Evolutionary conservation across 2,797 vertebrate species (phyloP).

Genomic region (Myripristis murdjan): DNA sequence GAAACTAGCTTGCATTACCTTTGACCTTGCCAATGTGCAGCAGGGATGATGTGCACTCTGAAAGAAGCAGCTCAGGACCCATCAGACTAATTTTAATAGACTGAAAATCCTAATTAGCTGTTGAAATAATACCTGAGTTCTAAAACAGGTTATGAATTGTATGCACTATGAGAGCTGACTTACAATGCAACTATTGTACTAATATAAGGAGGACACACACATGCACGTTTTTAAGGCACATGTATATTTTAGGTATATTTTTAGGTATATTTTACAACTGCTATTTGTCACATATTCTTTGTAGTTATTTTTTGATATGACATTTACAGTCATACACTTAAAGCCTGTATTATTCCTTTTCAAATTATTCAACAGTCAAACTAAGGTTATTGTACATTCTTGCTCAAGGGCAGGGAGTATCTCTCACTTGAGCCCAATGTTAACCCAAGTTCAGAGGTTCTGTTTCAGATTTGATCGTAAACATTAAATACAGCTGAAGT

Average conservation of each 20-base stretch:
- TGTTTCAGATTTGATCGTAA: slow-evolving; percentile 46
- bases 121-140: slow-evolving; percentile 13
- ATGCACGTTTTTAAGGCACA: too few relatives aligned
- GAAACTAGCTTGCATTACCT: slow-evolving; percentile 45
- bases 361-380: too few relatives aligned
- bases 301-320: too few relatives aligned
- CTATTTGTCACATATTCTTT: not conserved
- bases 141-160: slow-evolving; percentile 27
- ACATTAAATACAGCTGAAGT: slow-evolving; percentile 67
- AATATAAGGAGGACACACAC: too few relatives aligned
- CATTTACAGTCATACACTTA: too few relatives aligned
- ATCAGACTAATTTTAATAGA: slow-evolving; percentile 9
- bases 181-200: too few relatives aligned
- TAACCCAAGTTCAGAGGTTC: slow-evolving; percentile 20
- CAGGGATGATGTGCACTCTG: slow-evolving; percentile 28
- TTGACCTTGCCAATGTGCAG: slow-evolving; percentile 43
- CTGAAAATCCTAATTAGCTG: slow-evolving; percentile 4
- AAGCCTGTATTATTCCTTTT: too few relatives aligned
- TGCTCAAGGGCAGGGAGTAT: not conserved
- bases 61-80: slow-evolving; percentile 1
- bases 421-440: slow-evolving; percentile 37
- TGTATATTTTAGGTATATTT: too few relatives aligned
- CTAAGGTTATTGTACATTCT: slow-evolving; percentile 5
- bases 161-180: not conserved
- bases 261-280: slow-evolving; percentile 3